Evolutionary conservation across 2,888 invertebrate species (phyloP).

Genomic region (Hermaeophaga mercurialis): DNA sequence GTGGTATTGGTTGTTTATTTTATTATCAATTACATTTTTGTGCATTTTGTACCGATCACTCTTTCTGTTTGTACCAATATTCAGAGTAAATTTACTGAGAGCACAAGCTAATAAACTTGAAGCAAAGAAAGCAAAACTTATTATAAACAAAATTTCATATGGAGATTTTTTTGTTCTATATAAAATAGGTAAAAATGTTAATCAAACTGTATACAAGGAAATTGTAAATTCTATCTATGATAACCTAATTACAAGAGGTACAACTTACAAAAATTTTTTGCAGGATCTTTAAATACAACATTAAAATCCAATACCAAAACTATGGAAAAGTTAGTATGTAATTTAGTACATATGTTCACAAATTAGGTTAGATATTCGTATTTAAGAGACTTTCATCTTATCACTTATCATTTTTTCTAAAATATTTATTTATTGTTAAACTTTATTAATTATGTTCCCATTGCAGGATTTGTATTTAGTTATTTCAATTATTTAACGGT

Average conservation of each 20-base stretch:
- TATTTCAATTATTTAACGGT: too few species aligned
- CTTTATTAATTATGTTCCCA: too few species aligned
- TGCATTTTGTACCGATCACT: conserved; percentile 70
- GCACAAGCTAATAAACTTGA: conserved; percentile 65
- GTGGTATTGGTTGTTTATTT: conserved; percentile 75
- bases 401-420: too few species aligned
- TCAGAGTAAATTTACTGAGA: conserved; percentile 67
- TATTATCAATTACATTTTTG: conserved; percentile 66
- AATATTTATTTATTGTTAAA: too few species aligned
- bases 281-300: neutral
- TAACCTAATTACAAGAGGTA: conserved; percentile 29
- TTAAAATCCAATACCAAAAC: too few species aligned
- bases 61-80: conserved; percentile 62
- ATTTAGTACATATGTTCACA: too few species aligned
- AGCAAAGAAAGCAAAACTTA: conserved; percentile 58
- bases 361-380: too few species aligned
- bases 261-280: conserved; percentile 24
- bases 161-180: conserved; percentile 82
- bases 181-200: conserved; percentile 77
- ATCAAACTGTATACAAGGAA: conserved; percentile 70
- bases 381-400: too few species aligned
- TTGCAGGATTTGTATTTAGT: too few species aligned
- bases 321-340: too few species aligned
- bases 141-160: conserved; percentile 63
- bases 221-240: conserved; percentile 56